Percentiles rank a stretch among this genome's conserved stretches.
These are phyloP conservation scores for Ephialtes manifestator DNA, from an alignment of 2,888 invertebrate species.

Conservation along the genomic window DNA sequence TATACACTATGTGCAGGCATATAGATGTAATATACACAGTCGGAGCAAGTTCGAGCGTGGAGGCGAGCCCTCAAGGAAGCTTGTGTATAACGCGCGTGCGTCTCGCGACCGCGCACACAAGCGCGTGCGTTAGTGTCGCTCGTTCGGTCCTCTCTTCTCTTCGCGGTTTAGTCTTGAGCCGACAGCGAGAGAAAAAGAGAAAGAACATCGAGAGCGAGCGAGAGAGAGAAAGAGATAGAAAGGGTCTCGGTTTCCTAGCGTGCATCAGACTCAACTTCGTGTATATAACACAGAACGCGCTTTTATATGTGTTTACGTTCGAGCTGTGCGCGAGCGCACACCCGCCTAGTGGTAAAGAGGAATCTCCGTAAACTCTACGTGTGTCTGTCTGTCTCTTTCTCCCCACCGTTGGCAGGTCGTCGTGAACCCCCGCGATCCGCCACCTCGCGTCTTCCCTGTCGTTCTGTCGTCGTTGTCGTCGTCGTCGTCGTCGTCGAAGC, in stretches of 20 bases:
- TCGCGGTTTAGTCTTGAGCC: conserved; percentile 33
- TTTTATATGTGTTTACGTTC: conserved; percentile 20
- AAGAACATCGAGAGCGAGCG: conserved; percentile 15
- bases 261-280: neutral
- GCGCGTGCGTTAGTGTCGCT: conserved; percentile 51
- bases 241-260: neutral
- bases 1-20: no score
- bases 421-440: conserved; percentile 75
- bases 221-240: conserved; percentile 49
- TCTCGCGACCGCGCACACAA: conserved; percentile 57
- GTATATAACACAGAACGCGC: neutral
- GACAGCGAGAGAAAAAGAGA: conserved; percentile 39
- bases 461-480: conserved; percentile 71
- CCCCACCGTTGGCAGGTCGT: conserved; percentile 80
- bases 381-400: conserved; percentile 72
- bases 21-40: neutral
- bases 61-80: conserved; percentile 66
- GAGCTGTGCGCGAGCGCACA: conserved; percentile 61
- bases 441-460: conserved; percentile 65
- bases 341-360: conserved; percentile 75
- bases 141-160: conserved; percentile 40
- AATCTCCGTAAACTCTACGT: conserved; percentile 78
- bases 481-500: conserved; percentile 70
- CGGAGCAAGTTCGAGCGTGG: conserved; percentile 36
- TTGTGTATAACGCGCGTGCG: conserved; percentile 68